phyloP scores from a whole-genome alignment of 2,888 invertebrate species.

The Orchestes rusci region DNA sequence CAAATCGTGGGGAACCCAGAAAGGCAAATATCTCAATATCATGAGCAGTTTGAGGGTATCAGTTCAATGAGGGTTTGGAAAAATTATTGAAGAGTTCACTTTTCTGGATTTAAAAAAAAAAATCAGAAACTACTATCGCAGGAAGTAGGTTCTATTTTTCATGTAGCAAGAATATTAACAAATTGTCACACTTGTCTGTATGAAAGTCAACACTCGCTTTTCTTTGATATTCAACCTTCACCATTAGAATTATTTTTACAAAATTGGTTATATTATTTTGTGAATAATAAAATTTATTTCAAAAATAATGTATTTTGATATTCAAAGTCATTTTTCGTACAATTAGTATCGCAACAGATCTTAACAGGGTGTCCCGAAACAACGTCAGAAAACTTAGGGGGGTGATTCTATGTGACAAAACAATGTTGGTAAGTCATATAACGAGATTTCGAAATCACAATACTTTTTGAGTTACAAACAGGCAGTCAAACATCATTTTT shows the following conservation, averaged over 20 bases:
- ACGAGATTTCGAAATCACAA: no score
- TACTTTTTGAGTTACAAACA: no score
- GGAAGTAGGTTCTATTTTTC: not conserved
- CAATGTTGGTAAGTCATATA: no score
- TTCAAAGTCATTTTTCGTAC: no score
- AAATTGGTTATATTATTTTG: no score
- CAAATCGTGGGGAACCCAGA: constrained; percentile 5
- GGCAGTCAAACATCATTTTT: no score
- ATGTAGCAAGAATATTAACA: not conserved
- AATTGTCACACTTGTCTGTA: not conserved
- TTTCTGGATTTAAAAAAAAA: constrained; percentile 15
- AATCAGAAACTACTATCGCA: not conserved
- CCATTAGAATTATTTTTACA: not conserved
- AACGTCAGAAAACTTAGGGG: no score
- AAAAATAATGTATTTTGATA: no score
- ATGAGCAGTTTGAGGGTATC: constrained; percentile 7
- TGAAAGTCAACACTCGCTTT: not conserved
- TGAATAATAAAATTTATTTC: no score
- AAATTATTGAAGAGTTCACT: constrained; percentile 12
- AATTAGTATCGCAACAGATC: no score
- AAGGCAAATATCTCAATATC: constrained; percentile 9
- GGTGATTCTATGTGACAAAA: no score
- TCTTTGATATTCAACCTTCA: not conserved
- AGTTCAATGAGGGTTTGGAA: constrained; percentile 14
- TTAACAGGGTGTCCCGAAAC: no score